Percentiles rank a stretch among this genome's conserved stretches.
phyloP scores from a whole-genome alignment of 2,888 invertebrate genomes.

The Lucinisca nassula region DNA sequence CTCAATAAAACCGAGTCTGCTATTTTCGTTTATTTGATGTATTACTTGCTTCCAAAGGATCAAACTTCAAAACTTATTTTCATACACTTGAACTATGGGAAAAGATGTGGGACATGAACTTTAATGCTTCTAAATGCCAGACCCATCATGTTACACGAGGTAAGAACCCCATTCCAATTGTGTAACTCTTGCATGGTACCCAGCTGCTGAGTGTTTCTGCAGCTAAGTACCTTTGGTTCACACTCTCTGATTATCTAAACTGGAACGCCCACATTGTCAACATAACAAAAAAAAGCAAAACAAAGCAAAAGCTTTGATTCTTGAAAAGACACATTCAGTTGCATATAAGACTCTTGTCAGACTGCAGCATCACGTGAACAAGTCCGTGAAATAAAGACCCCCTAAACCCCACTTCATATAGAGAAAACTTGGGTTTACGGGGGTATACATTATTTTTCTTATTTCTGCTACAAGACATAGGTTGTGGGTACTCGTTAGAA shows the following conservation, averaged over 20 bases:
- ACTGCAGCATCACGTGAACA: too few species aligned
- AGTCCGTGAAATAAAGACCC: too few species aligned
- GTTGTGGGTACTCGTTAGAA: too few species aligned
- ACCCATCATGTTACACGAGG: neutral
- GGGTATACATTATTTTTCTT: too few species aligned
- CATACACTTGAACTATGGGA: neutral
- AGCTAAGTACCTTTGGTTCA: neutral
- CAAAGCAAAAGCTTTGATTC: conserved; percentile 2
- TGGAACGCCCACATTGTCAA: neutral
- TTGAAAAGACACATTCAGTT: neutral
- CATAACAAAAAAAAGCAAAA: neutral
- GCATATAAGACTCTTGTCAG: neutral
- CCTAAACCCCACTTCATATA: too few species aligned
- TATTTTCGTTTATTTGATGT: too few species aligned
- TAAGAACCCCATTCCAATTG: neutral
- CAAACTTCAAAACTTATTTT: too few species aligned
- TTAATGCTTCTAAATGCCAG: neutral
- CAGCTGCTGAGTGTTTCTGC: neutral
- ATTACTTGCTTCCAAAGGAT: too few species aligned
- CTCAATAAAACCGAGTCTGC: too few species aligned
- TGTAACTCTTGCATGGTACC: neutral
- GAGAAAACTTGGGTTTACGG: too few species aligned
- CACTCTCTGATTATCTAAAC: neutral
- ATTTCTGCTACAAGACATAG: too few species aligned
- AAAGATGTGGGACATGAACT: neutral